Evolutionary conservation across 2,113 vertebrate genomes (phyloP), one percentile per base, ranked within the genome.

Genomic region (Stictonetta naevosa): DNA sequence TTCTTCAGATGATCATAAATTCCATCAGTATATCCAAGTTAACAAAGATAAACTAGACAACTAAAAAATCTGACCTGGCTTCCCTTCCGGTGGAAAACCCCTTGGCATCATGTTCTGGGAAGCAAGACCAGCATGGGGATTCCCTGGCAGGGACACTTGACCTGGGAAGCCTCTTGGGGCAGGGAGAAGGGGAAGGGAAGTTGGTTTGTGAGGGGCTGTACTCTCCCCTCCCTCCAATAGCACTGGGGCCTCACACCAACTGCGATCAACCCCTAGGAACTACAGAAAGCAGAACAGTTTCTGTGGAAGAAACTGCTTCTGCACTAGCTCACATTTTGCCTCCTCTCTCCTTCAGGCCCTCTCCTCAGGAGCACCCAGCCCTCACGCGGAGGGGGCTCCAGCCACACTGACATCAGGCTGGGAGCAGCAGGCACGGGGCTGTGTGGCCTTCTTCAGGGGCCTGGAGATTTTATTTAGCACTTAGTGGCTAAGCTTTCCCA

Each of bases 71-170:
- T 79, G 74, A 66, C 21, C 40, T 69, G 1, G 5, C 76, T 77
- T 55, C 28, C 52, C 33, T 86, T 66, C 31, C 14, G 86, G 40
- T 83, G 67, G 90, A 86, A 95, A 96, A 80, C 8, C 55, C 78
- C 85, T 77, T 56, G 55, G 31, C 63, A 42, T 2, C 26, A 11
- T 2, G 4, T 66, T 91, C 63, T 91, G 40, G 46, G 50, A 86
- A 96, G 62, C 18, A 86, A 90, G 95, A 64, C 29, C 16, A 72
- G 26, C 26, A 9, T 2, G 58, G 83, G 40, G 56, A 86, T 84
- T 93, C 86, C 80, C 77, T 82, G 62, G 34, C 31, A 62, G 19
- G 5, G 33, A 46, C 86, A 13, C 52, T 93, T 93, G 63, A 73
- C 28, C 25, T 21, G 20, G 13, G n/a, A 84, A 50, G 22, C 8